Conservation (phyloP, 2,888 invertebrate species). For the Dorcus parallelipipedus region DNA sequence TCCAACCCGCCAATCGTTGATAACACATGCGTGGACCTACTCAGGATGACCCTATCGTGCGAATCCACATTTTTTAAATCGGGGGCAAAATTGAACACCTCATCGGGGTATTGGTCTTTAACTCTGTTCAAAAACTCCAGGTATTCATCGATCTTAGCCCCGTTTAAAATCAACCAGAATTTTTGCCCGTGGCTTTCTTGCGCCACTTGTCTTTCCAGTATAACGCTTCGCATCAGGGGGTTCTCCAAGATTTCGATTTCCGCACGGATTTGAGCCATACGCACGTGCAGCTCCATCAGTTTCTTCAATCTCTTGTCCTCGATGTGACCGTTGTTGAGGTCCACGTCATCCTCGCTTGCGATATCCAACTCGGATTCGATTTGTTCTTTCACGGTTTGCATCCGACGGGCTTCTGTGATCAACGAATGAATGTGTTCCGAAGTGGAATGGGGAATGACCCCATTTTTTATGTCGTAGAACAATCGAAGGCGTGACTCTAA, state of each 20-base stretch:
- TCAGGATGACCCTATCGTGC: slow-evolving; percentile 53
- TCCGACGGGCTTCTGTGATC: slow-evolving; percentile 54
- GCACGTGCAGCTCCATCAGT: slow-evolving; percentile 55
- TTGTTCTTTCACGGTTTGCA: slow-evolving; percentile 51
- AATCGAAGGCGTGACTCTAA: slow-evolving; percentile 55
- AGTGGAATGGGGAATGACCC: slow-evolving; percentile 50
- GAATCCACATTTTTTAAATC: slow-evolving; percentile 46
- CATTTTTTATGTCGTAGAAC: slow-evolving; percentile 58
- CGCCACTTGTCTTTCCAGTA: slow-evolving; percentile 33
- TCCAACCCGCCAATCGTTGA: slow-evolving; percentile 53
- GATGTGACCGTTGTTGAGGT: slow-evolving; percentile 36
- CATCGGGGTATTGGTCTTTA: slow-evolving; percentile 42
- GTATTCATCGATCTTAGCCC: slow-evolving; percentile 50
- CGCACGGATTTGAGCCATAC: slow-evolving; percentile 55
- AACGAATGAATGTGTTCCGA: slow-evolving; percentile 54
- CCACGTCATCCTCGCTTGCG: slow-evolving; percentile 43
- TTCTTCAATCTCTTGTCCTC: slow-evolving; percentile 43
- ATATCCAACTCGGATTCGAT: slow-evolving; percentile 47
- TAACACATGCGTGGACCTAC: slow-evolving; percentile 52
- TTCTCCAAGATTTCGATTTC: slow-evolving; percentile 61
- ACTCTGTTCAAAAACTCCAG: slow-evolving; percentile 48
- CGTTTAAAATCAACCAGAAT: slow-evolving; percentile 51
- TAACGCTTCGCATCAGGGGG: slow-evolving; percentile 55
- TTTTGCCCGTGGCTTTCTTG: slow-evolving; percentile 22
- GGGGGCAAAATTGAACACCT: slow-evolving; percentile 41